Evolutionary conservation across 1,140 invertebrate species (phyloP), one percentile per base, ranked within the genome.

Genomic region (Musca vetustissima): DNA sequence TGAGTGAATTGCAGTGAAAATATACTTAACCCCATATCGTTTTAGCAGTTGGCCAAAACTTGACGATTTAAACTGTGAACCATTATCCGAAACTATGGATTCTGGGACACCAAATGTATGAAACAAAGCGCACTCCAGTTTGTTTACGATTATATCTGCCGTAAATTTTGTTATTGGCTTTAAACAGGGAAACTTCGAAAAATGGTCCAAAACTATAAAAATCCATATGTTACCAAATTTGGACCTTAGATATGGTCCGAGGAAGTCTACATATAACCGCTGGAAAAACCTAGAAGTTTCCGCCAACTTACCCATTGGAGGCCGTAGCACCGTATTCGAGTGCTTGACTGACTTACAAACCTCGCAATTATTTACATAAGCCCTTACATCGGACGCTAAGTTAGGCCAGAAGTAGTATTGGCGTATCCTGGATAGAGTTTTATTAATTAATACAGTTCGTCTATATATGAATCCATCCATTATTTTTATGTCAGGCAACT

Each of bases 121-220:
- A 43, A 43, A 43, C 6, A 43, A 11, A 8, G 6, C 36, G 1
- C 11, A 8, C 25, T 67, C 53, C 4, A 67, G 14, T 22, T 36
- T 64, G 47, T 67, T 11, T 4, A 25, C 15, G 7, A 66, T 43
- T 8, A 14, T 13, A n/a, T 47, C 47, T 17, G 70, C 22, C 1
- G 53, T 55, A 19, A 61, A n/a, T 14, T 22, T 14, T 32, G 61
- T 70, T 13, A 55, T 11, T 8, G 36, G 36, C 1, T 43, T 7
- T 9, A 43, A 14, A 15, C 48, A 28, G 1, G 53, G 17, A 24
- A 32, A 70, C 28, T 66, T 66, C 9, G 64, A 53, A 14, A 57
- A 61, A 17, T 65, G 36, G 48, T 70, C 66, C 32, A 67, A 52
- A 2, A 32, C 48, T 6, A 70, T 49, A 22, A 67, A 67, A 21